Evolutionary conservation across 2,113 vertebrate genomes (phyloP).

Genomic region (Pachypanchax playfairii): DNA sequence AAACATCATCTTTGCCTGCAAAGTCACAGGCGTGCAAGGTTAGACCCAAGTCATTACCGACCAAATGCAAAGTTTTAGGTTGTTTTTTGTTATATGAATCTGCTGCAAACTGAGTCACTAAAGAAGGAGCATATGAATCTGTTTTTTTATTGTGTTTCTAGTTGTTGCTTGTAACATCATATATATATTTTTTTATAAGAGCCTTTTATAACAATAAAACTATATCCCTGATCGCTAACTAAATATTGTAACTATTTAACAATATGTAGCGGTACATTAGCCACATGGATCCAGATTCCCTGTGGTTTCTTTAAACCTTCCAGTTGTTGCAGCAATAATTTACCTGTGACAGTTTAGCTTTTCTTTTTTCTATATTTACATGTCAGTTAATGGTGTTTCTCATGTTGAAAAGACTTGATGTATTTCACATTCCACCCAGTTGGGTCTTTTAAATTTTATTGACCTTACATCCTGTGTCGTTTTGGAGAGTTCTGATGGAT

Average conservation of each 20-base stretch:
- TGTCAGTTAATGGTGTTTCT: neutral
- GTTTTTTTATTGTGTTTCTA: no score
- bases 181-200: neutral
- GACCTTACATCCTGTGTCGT: constrained; percentile 34
- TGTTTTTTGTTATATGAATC: neutral
- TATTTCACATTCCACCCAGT: constrained; percentile 7
- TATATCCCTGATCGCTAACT: no score
- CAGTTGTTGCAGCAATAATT: constrained; percentile 26
- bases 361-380: constrained; percentile 12
- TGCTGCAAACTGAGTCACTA: no score
- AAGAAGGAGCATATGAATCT: no score
- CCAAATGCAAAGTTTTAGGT: neutral
- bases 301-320: constrained; percentile 7
- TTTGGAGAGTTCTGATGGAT: constrained; percentile 23
- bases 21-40: constrained; percentile 27
- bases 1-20: constrained; percentile 7
- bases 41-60: neutral
- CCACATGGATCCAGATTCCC: neutral
- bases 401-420: constrained; percentile 6
- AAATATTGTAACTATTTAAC: constrained; percentile 4
- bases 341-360: neutral
- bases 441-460: constrained; percentile 2
- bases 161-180: neutral
- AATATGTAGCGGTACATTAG: neutral
- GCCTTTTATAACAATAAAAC: neutral